Base-by-base conservation (phyloP, 2,888 invertebrate genomes). In the Tryphoninae sp. region DNA sequence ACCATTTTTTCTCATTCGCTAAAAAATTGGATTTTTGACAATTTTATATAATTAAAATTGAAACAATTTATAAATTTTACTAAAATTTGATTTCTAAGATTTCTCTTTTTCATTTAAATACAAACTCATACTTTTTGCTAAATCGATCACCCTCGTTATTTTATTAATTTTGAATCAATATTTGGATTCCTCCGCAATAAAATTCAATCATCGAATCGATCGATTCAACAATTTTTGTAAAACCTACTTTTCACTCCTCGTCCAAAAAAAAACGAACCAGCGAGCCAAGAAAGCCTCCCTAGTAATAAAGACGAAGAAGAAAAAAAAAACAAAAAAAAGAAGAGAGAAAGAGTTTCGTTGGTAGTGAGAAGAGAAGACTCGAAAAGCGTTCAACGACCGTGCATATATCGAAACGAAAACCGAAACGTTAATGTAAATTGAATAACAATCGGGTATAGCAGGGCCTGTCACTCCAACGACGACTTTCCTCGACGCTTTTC, bases 381-480 rank as follows among this genome's bases (percentile, higher is more conserved):
- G 81, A 72, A 78, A 81, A 82, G 81, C 90, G 89, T 90, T 89
- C 89, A 90, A 90, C 89, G 89, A 90, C 86, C 88, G 69, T 69
- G 71, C 33, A 33, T 69, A 71, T 88, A 89, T 89, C 88, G 89
- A 86, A 88, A 88, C 88, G 87, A 87, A 88, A 87, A 85, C 87
- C 77, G 88, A 88, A 89, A 88, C 86, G 88, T 86, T 87, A 90
- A 90, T 86, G 88, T 91, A 91, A 91, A 91, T 89, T 89, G 88
- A 91, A 91, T 90, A 91, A 91, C 91, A 91, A 91, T 92, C 90
- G 89, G 82, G 82, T 81, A 33, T 33, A 78, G 86, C 84, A 87
- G 88, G 88, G 87, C 87, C 90, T 91, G 91, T 92, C 91, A 91
- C 91, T 90, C 89, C 84, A 75, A 77, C 84, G 87, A 88, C 89